phyloP scores from a whole-genome alignment of 2,113 vertebrate species.

The Prionailurus bengalensis region DNA sequence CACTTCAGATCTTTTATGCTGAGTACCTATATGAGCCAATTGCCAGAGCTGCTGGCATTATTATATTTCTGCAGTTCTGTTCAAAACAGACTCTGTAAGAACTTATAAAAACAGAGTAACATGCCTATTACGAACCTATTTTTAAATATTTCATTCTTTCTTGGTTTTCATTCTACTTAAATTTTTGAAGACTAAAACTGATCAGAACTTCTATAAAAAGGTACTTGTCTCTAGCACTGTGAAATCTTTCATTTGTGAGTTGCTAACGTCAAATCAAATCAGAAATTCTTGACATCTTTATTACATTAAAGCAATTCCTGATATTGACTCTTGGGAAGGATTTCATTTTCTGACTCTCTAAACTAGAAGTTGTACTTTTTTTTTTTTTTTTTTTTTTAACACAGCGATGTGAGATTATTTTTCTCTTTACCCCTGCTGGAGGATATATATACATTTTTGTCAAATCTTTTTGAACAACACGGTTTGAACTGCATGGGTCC shows the following conservation, averaged over 20 bases:
- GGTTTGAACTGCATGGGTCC: neutral
- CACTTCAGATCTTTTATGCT: slow-evolving; percentile 79
- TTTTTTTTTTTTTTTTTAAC: neutral
- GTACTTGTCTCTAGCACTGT: neutral
- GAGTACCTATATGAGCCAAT: slow-evolving; percentile 69
- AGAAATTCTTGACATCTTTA: slow-evolving; percentile 55
- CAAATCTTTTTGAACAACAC: neutral
- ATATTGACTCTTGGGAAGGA: neutral
- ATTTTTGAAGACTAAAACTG: slow-evolving; percentile 7
- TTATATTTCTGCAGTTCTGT: slow-evolving; percentile 63
- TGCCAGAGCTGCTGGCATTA: slow-evolving; percentile 66
- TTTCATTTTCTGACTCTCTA: slow-evolving; percentile 20
- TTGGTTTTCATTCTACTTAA: slow-evolving; percentile 49
- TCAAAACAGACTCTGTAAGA: slow-evolving; percentile 61
- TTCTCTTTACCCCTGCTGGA: neutral
- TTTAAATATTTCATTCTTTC: slow-evolving; percentile 57
- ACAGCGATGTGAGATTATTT: neutral
- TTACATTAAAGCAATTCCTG: neutral
- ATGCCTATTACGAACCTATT: neutral
- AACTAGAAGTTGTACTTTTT: neutral
- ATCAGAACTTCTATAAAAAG: neutral
- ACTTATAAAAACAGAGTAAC: slow-evolving; percentile 44
- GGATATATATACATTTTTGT: neutral
- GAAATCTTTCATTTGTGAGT: slow-evolving; percentile 44
- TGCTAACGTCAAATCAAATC: slow-evolving; percentile 17